A percentile compares a stretch with the other conserved stretches of the same genome.
Evolutionary conservation across 2,888 invertebrate genomes (phyloP).

Genomic region (Pseudococcus jackbeardsleyi): DNA sequence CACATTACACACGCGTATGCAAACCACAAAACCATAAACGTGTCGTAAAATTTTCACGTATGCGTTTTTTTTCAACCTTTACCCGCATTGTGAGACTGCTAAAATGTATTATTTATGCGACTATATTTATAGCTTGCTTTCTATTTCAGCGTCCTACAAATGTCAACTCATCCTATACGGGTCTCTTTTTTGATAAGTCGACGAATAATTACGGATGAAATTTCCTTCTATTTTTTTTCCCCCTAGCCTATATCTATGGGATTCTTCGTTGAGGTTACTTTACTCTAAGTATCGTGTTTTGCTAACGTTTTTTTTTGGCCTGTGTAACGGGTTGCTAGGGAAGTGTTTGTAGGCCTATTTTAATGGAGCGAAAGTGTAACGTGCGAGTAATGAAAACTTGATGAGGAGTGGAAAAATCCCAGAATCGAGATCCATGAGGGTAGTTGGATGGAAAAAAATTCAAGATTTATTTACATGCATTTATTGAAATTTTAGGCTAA

Average conservation of each 20-base stretch:
- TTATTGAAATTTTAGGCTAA: too few relatives aligned
- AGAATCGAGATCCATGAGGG: too few relatives aligned
- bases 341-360: too few relatives aligned
- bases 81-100: constrained; percentile 39
- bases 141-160: constrained; percentile 47
- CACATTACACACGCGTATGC: background rate
- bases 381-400: too few relatives aligned
- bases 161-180: constrained; percentile 34
- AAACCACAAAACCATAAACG: constrained; percentile 32
- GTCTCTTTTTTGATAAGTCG: constrained; percentile 47
- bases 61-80: constrained; percentile 11
- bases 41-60: constrained; percentile 46
- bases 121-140: constrained; percentile 48
- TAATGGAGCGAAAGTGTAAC: too few relatives aligned
- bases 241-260: background rate
- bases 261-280: background rate
- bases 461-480: too few relatives aligned
- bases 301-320: too few relatives aligned
- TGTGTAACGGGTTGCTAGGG: too few relatives aligned
- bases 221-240: background rate
- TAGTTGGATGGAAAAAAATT: too few relatives aligned
- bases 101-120: constrained; percentile 47
- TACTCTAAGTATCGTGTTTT: background rate
- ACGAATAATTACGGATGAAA: constrained; percentile 12
- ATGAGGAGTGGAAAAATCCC: too few relatives aligned